Percentiles rank a stretch among this genome's conserved stretches.
phyloP scores from a whole-genome alignment of 2,113 vertebrate species.

The Capreolus pygargus region DNA sequence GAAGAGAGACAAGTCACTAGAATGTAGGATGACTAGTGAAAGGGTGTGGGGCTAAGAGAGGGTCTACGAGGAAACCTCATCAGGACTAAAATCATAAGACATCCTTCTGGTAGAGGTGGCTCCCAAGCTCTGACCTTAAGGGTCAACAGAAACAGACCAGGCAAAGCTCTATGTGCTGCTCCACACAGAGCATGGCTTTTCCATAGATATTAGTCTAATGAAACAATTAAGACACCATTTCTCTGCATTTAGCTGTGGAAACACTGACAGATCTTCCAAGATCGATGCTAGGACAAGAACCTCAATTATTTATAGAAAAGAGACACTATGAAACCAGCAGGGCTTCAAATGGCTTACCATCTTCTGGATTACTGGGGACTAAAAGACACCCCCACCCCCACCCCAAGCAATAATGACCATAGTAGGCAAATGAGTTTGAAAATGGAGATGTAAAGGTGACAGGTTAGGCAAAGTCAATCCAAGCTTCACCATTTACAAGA shows the following conservation, averaged over 20 bases:
- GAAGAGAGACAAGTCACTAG: not conserved
- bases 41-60: not conserved
- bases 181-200: not conserved
- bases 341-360: not conserved
- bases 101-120: not conserved
- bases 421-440: not conserved
- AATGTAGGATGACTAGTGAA: not conserved
- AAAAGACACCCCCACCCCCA: not conserved
- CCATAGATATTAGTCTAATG: not conserved
- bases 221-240: not conserved
- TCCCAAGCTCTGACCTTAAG: not conserved
- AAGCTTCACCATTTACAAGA: not conserved
- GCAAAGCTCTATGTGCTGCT: not conserved
- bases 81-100: not conserved
- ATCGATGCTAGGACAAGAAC: not conserved
- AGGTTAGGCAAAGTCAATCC: not conserved
- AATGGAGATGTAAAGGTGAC: not conserved
- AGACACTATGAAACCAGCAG: not conserved
- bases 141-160: not conserved
- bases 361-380: not conserved
- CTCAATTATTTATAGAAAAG: not conserved
- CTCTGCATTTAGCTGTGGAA: not conserved
- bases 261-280: not conserved
- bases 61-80: not conserved
- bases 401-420: not conserved